phyloP scores from a whole-genome alignment of 2,113 vertebrate species.

The Heloderma charlesbogerti region DNA sequence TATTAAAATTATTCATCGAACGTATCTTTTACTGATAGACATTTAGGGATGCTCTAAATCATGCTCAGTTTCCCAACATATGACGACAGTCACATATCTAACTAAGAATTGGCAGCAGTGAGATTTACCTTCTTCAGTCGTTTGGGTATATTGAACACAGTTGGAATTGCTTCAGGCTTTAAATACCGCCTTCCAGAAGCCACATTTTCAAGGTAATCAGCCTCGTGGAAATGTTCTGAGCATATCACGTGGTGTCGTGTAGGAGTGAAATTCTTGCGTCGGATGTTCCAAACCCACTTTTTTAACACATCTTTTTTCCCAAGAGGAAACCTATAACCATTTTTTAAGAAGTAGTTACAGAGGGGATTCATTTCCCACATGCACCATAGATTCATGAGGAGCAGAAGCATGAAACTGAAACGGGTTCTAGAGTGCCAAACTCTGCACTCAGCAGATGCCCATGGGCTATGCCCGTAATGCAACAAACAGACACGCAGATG shows the following conservation, averaged over 20 bases:
- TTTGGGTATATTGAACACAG: conserved; percentile 13
- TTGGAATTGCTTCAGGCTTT: conserved; percentile 16
- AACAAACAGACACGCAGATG: not conserved
- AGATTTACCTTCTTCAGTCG: conserved; percentile 12
- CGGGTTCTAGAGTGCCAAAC: not conserved
- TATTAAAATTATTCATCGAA: too few relatives aligned
- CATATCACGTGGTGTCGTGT: conserved; percentile 34
- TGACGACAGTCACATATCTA: too few relatives aligned
- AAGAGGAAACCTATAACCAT: conserved; percentile 15
- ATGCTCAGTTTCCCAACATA: too few relatives aligned
- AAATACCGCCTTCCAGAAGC: conserved; percentile 28
- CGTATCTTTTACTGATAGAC: too few relatives aligned
- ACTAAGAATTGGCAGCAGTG: not conserved
- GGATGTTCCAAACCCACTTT: conserved; percentile 34
- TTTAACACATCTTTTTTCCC: conserved; percentile 30
- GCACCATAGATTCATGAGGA: not conserved
- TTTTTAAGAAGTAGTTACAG: not conserved
- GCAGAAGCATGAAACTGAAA: not conserved
- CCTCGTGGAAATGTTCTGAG: conserved; percentile 18
- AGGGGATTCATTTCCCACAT: not conserved
- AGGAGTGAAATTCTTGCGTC: conserved; percentile 14
- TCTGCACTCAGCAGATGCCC: not conserved
- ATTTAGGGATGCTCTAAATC: too few relatives aligned
- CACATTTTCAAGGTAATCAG: conserved; percentile 13
- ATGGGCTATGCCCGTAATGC: not conserved